Evolutionary conservation across 2,888 invertebrate genomes (phyloP).

Genomic region (Stenodera caucasica): DNA sequence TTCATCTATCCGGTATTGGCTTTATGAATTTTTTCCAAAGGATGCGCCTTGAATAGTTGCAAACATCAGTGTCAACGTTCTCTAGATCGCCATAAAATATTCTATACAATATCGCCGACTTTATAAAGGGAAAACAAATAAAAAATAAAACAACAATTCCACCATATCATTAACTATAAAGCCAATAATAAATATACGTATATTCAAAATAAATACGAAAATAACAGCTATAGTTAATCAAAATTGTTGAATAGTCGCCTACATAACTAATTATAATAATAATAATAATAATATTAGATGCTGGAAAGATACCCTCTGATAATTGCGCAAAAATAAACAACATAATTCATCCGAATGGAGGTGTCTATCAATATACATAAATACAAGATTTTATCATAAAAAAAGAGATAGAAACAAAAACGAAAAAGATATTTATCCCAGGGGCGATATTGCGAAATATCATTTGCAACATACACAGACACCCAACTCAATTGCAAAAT

Average conservation of each 20-base stretch:
- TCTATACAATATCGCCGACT: slow-evolving; percentile 24
- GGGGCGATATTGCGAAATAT: background rate
- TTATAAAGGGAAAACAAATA: slow-evolving; percentile 27
- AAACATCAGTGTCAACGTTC: slow-evolving; percentile 23
- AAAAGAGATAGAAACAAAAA: background rate
- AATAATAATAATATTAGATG: background rate
- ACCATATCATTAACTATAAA: background rate
- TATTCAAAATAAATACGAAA: background rate
- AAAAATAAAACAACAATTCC: background rate
- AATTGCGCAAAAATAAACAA: background rate
- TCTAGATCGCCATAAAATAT: slow-evolving; percentile 27
- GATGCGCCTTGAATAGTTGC: slow-evolving; percentile 2
- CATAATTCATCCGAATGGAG: background rate
- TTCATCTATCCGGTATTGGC: slow-evolving; percentile 1
- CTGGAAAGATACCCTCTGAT: background rate
- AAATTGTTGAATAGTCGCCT: slow-evolving; percentile 4
- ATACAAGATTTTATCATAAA: background rate
- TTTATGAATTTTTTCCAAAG: background rate
- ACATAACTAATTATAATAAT: background rate
- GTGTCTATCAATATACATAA: background rate
- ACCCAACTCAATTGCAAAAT: slow-evolving; percentile 1
- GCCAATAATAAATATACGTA: background rate
- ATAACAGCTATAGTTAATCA: background rate
- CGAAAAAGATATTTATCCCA: background rate
- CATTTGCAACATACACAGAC: background rate